Percentiles rank a stretch among this genome's conserved stretches.
Evolutionary conservation across 2,797 vertebrate species (phyloP).

Genomic region (Rhinogobio ventralis): DNA sequence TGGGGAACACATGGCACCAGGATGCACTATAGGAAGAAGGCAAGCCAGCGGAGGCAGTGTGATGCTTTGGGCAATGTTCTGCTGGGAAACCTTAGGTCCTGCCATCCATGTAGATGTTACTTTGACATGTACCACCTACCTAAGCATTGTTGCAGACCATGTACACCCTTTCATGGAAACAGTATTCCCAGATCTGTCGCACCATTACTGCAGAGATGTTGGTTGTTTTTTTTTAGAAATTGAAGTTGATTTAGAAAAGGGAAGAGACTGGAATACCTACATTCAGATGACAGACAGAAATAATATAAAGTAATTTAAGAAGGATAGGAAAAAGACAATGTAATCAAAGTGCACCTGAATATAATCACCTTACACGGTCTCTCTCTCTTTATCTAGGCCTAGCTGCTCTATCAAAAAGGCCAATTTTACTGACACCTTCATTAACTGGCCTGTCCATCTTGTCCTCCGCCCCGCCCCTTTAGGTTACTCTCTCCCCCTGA

Average conservation of each 20-base stretch:
- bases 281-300: not conserved
- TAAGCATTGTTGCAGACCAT: no score
- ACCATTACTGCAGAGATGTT: no score
- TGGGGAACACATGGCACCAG: no score
- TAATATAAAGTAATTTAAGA: conserved; percentile 42
- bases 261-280: not conserved
- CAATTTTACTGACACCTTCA: conserved; percentile 21
- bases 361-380: not conserved
- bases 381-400: not conserved
- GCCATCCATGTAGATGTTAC: no score
- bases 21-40: no score
- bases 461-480: conserved; percentile 13
- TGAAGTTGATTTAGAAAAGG: no score
- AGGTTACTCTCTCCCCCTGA: conserved; percentile 35
- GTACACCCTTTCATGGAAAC: no score
- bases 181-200: no score
- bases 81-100: no score
- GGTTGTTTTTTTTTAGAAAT: not conserved
- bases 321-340: not conserved
- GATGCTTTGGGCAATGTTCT: no score
- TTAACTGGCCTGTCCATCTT: conserved; percentile 54
- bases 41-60: no score
- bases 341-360: not conserved
- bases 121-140: no score
- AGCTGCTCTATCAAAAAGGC: conserved; percentile 11